Percentiles rank a stretch among this genome's conserved stretches.
Conservation (phyloP, 2,797 vertebrate genomes). For the Sebastes taczanowskii region DNA sequence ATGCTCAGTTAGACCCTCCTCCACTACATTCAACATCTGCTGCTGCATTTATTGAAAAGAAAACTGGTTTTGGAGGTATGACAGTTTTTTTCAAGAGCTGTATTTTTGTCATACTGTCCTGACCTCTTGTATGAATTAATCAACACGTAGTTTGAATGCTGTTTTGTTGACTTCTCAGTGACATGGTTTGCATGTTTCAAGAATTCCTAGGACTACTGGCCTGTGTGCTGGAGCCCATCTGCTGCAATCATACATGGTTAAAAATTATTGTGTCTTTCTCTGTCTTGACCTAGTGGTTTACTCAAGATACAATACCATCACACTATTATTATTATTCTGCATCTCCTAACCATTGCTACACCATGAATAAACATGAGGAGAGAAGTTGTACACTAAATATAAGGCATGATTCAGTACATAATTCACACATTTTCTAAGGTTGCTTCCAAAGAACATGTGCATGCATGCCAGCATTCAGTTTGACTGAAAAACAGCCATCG, state of each 20-base stretch:
- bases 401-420: slow-evolving; percentile 31
- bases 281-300: not conserved
- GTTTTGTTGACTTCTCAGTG: no score
- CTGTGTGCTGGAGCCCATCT: no score
- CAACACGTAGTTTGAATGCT: no score
- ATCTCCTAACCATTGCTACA: not conserved
- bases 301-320: not conserved
- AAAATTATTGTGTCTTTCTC: not conserved
- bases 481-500: slow-evolving; percentile 11
- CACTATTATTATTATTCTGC: not conserved
- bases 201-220: no score
- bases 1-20: no score
- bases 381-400: not conserved
- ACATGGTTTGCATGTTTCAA: no score
- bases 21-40: no score
- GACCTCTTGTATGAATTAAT: no score
- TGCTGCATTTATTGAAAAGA: no score
- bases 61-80: no score
- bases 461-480: not conserved
- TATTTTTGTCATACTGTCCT: no score
- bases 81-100: no score
- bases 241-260: not conserved
- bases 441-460: not conserved
- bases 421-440: slow-evolving; percentile 34
- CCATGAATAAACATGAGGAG: slow-evolving; percentile 37